A percentile compares a stretch with the other conserved stretches of the same genome.
These are phyloP conservation scores for Aradophagus sp. DNA, from an alignment of 1,140 invertebrate genomes.

Conservation along the genomic window DNA sequence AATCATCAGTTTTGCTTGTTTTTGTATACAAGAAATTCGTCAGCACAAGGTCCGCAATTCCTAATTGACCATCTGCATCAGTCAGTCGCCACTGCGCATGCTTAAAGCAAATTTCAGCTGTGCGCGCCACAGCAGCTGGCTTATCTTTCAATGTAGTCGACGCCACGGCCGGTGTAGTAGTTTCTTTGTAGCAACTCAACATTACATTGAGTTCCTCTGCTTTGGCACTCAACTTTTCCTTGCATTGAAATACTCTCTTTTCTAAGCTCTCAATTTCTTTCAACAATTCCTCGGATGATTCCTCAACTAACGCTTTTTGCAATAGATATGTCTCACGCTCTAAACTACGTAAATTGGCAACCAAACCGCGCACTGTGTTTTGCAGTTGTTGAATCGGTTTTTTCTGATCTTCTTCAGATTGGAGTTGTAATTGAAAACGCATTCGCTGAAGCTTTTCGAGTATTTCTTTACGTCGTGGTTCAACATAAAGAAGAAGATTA, in stretches of 20 bases:
- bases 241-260: constrained; percentile 88
- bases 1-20: constrained; percentile 96
- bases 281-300: constrained; percentile 79
- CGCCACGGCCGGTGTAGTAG: constrained; percentile 72
- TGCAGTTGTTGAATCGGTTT: constrained; percentile 94
- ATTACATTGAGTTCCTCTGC: constrained; percentile 96
- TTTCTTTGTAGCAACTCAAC: constrained; percentile 90
- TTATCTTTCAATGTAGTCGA: constrained; percentile 76
- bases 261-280: constrained; percentile 83
- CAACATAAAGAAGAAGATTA: constrained; percentile 96
- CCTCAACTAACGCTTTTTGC: constrained; percentile 86
- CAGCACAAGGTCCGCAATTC: constrained; percentile 95
- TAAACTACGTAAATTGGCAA: constrained; percentile 86
- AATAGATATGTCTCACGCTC: constrained; percentile 95
- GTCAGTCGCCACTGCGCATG: constrained; percentile 99
- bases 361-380: constrained; percentile 86
- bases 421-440: constrained; percentile 93
- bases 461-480: constrained; percentile 94
- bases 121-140: constrained; percentile 85
- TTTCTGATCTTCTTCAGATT: constrained; percentile 91
- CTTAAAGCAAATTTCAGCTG: constrained; percentile 99
- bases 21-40: constrained; percentile 99
- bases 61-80: constrained; percentile 97
- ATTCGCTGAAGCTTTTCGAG: constrained; percentile 91
- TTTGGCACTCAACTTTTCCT: constrained; percentile 87